phyloP scores from a whole-genome alignment of 2,888 invertebrate species.

The Drosophila neotestacea region DNA sequence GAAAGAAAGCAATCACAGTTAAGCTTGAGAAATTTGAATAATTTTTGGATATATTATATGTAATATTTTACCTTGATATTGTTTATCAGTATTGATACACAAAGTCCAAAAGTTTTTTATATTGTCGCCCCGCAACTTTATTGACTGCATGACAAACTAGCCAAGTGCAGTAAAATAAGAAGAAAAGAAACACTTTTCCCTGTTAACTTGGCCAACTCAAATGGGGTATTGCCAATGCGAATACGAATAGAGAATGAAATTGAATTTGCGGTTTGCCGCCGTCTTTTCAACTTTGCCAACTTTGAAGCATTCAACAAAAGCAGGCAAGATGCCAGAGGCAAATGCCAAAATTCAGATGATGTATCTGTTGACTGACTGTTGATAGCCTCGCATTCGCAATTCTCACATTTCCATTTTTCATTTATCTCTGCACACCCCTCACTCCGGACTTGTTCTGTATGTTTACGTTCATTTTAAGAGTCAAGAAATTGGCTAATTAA shows the following conservation, averaged over 20 bases:
- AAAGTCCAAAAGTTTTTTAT: not conserved
- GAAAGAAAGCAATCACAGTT: too few species aligned
- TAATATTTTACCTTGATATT: too few species aligned
- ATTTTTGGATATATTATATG: too few species aligned
- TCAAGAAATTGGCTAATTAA: not conserved
- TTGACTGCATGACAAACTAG: not conserved
- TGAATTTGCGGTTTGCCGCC: constrained; percentile 18
- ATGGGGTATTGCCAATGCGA: not conserved
- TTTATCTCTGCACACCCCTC: not conserved
- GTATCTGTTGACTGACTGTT: constrained; percentile 3
- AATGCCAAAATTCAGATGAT: not conserved
- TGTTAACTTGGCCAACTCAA: not conserved
- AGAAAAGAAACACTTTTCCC: not conserved
- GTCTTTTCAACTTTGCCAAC: constrained; percentile 9
- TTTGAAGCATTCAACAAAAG: not conserved
- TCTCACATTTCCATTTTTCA: not conserved
- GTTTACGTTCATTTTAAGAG: not conserved
- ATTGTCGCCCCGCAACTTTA: not conserved
- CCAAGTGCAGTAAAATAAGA: not conserved
- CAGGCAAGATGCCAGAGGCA: constrained; percentile 2
- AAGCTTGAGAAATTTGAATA: too few species aligned
- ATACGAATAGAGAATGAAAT: constrained; percentile 4
- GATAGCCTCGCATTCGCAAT: not conserved
- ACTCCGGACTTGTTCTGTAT: not conserved
- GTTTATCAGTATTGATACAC: too few species aligned